Evolutionary conservation across 2,113 vertebrate species (phyloP).

Genomic region (Spermophilus dauricus): DNA sequence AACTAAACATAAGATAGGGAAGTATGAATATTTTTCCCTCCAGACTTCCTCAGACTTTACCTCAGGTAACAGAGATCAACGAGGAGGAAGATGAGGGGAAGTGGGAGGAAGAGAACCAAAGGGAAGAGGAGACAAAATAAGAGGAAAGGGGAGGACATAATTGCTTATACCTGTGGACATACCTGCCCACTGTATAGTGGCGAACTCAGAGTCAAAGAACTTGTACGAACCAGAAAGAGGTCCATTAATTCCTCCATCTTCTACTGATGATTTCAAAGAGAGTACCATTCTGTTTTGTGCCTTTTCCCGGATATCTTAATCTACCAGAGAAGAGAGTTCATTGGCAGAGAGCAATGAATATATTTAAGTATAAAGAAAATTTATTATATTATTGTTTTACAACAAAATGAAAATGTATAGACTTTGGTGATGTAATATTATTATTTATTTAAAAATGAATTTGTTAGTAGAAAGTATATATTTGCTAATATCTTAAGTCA

Average conservation of each 20-base stretch:
- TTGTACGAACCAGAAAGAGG: neutral
- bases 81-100: neutral
- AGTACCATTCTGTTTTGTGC: neutral
- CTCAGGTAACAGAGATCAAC: neutral
- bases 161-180: neutral
- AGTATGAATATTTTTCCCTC: neutral
- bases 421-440: neutral
- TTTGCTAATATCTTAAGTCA: neutral
- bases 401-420: neutral
- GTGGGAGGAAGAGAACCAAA: neutral
- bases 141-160: neutral
- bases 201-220: neutral
- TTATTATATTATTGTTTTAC: neutral
- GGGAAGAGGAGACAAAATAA: neutral
- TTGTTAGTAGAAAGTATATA: neutral
- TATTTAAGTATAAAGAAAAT: conserved; percentile 16
- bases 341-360: neutral
- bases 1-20: neutral
- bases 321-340: neutral
- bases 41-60: neutral
- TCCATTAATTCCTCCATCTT: neutral
- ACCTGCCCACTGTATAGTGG: neutral
- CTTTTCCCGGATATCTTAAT: neutral
- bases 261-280: neutral
- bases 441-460: neutral